A percentile compares a stretch with the other conserved stretches of the same genome.
phyloP scores from a whole-genome alignment of 2,888 invertebrate genomes.

The Prosapia bicincta region DNA sequence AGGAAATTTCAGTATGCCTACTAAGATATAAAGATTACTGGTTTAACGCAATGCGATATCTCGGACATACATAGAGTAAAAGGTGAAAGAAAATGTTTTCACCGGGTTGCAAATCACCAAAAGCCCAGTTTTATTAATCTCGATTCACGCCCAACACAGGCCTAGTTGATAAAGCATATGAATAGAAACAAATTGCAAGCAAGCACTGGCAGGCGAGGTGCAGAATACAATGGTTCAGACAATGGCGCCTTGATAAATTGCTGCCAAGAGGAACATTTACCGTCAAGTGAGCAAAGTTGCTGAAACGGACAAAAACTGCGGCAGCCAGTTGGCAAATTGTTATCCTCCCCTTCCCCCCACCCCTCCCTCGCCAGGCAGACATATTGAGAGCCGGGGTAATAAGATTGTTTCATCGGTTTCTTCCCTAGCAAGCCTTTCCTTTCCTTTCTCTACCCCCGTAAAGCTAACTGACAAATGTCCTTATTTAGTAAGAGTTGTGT shows the following conservation, averaged over 20 bases:
- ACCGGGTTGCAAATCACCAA: too few relatives aligned
- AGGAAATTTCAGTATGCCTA: too few relatives aligned
- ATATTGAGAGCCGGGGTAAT: not conserved
- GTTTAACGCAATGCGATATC: too few relatives aligned
- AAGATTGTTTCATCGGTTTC: not conserved
- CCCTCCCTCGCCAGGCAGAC: not conserved
- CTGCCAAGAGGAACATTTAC: not conserved
- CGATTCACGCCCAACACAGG: not conserved
- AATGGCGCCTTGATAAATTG: not conserved
- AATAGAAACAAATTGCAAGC: not conserved
- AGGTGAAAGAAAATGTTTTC: too few relatives aligned
- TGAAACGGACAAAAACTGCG: slow-evolving; percentile 2
- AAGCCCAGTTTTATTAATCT: not conserved
- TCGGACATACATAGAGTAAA: too few relatives aligned
- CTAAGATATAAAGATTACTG: too few relatives aligned
- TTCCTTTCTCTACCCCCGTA: too few relatives aligned
- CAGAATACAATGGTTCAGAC: not conserved
- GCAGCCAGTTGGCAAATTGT: slow-evolving; percentile 2
- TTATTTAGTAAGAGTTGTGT: too few relatives aligned
- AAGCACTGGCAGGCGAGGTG: not conserved
- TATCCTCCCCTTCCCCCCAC: not conserved
- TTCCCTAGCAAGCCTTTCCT: too few relatives aligned
- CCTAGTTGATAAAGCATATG: not conserved
- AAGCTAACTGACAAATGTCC: too few relatives aligned
- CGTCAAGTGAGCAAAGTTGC: not conserved